Evolutionary conservation across 2,888 invertebrate genomes (phyloP), one percentile per base, ranked within the genome.

Genomic region (Drosophila mercatorum): DNA sequence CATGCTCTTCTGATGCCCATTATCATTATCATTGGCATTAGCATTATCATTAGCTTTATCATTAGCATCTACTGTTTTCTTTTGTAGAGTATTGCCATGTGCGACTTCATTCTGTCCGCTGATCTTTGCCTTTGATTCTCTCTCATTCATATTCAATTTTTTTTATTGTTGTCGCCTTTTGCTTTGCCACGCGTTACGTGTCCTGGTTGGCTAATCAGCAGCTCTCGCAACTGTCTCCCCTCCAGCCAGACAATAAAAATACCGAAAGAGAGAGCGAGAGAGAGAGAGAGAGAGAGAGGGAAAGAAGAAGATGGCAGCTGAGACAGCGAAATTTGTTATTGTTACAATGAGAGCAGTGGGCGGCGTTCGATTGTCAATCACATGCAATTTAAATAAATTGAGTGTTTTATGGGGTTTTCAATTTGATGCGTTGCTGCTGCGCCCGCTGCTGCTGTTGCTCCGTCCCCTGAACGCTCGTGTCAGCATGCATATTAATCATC

Each of bases 391-490:
- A 90, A 81, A 89, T 83, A 89, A 90, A 90, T 87, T 86, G 87
- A 90, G 90, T 87, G 89, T 90, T 87, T 90, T 87, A 90, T 89
- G 87, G 75, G 87, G 73, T 87, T 89, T 90, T 89, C 90, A 89
- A 87, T 90, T 90, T 88, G 77, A 79, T 74, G 78, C 68, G 68
- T 52, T 65, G 49, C 52, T 57, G 26, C 2, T 22, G 22, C 22
- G 1, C 22, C 22, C 22, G 22, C 43, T 11, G 41, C 43, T 43
- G 17, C 22, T 41, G 41, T 17, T 43, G 43, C 43, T 17, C 17
- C 22, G 10, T 6, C 49, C 40, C 28, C 44, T 28, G 44, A 10
- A 17, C n/a, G 43, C 17, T 28, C 58, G 38, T 72, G 68, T 70
- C 79, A 73, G 10, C 62, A 62, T 56, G 75, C 68, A 59, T 77